A percentile compares a stretch with the other conserved stretches of the same genome.
Conservation (phyloP, 2,888 invertebrate species). For the Ophion costatus region DNA sequence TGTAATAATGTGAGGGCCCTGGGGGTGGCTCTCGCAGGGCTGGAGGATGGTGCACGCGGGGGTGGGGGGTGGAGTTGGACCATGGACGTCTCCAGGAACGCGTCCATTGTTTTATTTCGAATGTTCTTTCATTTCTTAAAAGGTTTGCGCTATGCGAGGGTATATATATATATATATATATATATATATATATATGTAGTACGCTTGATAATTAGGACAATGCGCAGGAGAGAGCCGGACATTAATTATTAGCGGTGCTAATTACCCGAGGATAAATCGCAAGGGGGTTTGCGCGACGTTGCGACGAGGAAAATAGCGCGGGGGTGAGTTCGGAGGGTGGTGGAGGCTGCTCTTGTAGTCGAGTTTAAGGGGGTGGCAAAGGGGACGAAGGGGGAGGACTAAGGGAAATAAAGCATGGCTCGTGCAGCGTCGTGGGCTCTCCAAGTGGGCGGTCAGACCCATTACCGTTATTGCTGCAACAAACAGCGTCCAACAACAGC, state of each 20-base stretch:
- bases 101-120: slow-evolving; percentile 81
- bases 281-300: slow-evolving; percentile 59
- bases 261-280: slow-evolving; percentile 84
- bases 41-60: background rate
- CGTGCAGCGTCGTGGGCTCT: slow-evolving; percentile 52
- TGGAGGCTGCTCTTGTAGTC: slow-evolving; percentile 48
- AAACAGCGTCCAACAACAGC: slow-evolving; percentile 82
- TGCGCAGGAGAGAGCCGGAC: slow-evolving; percentile 74
- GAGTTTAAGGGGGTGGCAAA: slow-evolving; percentile 32
- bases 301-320: slow-evolving; percentile 36
- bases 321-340: slow-evolving; percentile 26
- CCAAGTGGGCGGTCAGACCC: slow-evolving; percentile 75
- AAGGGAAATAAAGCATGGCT: slow-evolving; percentile 58
- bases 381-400: slow-evolving; percentile 46
- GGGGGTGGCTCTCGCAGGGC: background rate
- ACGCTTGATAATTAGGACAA: slow-evolving; percentile 82
- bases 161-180: no score
- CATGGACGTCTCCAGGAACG: slow-evolving; percentile 52
- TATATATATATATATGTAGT: background rate
- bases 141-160: slow-evolving; percentile 76
- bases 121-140: slow-evolving; percentile 84
- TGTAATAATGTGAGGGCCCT: background rate
- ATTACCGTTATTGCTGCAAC: slow-evolving; percentile 83
- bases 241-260: slow-evolving; percentile 83
- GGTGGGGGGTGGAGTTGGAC: slow-evolving; percentile 28